Evolutionary conservation across 2,797 vertebrate species (phyloP).

Genomic region (Apogon talboti): DNA sequence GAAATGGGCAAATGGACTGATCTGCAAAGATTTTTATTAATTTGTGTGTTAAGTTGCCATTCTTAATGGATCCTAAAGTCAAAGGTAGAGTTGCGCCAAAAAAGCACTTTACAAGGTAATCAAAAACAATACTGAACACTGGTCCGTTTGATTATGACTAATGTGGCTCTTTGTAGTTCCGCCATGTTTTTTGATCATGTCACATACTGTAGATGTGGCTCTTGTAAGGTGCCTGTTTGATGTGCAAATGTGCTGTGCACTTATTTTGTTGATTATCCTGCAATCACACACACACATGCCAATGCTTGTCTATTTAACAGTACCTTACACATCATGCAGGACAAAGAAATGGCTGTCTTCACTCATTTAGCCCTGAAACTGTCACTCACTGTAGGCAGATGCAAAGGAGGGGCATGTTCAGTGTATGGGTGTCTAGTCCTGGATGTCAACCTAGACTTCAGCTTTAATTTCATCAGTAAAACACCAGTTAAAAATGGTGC

Average conservation of each 20-base stretch:
- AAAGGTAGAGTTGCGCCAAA: neutral
- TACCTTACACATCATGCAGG: constrained; percentile 28
- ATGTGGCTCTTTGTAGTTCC: constrained; percentile 15
- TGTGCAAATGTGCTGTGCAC: constrained; percentile 42
- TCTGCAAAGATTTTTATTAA: constrained; percentile 1
- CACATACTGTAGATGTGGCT: constrained; percentile 16
- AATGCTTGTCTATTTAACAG: constrained; percentile 15
- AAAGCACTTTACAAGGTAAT: constrained; percentile 31
- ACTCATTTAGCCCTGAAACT: constrained; percentile 34
- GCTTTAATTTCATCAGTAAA: constrained; percentile 12
- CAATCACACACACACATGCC: neutral
- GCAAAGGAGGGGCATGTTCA: neutral
- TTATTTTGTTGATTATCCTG: constrained; percentile 24
- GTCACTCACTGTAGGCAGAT: constrained; percentile 21
- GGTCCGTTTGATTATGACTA: constrained; percentile 23
- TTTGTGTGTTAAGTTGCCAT: constrained; percentile 22
- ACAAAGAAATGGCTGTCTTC: constrained; percentile 26
- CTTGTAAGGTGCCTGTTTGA: constrained; percentile 43
- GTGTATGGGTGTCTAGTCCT: constrained; percentile 4
- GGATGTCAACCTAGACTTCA: constrained; percentile 18
- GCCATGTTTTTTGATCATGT: constrained; percentile 24
- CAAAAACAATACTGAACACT: constrained; percentile 23
- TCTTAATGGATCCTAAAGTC: neutral
- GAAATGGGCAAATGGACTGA: constrained; percentile 4
- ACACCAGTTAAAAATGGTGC: neutral